A percentile compares a stretch with the other conserved stretches of the same genome.
phyloP scores from a whole-genome alignment of 2,113 vertebrate species.

The Hippopotamus amphibius region DNA sequence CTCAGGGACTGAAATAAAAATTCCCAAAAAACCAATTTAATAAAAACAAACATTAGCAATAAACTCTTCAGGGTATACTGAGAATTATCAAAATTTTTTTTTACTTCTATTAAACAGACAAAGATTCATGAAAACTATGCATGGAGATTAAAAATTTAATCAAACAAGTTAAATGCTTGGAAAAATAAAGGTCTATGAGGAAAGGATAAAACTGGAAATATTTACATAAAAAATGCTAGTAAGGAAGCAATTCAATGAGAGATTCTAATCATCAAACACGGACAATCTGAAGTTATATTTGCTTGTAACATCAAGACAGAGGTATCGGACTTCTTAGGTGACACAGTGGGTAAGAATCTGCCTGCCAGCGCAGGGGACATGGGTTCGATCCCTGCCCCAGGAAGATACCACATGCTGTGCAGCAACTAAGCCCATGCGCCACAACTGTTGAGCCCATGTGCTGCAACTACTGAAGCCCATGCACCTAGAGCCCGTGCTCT shows the following conservation, averaged over 20 bases:
- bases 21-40: background rate
- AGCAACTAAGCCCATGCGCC: too few species aligned
- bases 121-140: background rate
- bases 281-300: background rate
- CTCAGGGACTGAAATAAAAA: slow-evolving; percentile 13
- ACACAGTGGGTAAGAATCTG: too few species aligned
- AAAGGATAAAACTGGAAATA: slow-evolving; percentile 12
- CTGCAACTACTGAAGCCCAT: too few species aligned
- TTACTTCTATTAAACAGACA: background rate
- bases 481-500: too few species aligned
- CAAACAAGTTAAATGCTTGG: background rate
- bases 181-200: background rate
- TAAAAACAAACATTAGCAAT: background rate
- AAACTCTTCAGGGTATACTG: background rate
- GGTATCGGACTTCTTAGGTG: too few species aligned
- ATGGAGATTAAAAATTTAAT: background rate
- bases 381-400: too few species aligned
- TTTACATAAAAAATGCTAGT: background rate
- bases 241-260: background rate
- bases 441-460: too few species aligned
- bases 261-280: background rate
- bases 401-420: too few species aligned
- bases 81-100: background rate
- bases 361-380: too few species aligned
- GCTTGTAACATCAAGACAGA: background rate